phyloP scores from a whole-genome alignment of 1,140 invertebrate species.

The Conopomorpha cramerella region DNA sequence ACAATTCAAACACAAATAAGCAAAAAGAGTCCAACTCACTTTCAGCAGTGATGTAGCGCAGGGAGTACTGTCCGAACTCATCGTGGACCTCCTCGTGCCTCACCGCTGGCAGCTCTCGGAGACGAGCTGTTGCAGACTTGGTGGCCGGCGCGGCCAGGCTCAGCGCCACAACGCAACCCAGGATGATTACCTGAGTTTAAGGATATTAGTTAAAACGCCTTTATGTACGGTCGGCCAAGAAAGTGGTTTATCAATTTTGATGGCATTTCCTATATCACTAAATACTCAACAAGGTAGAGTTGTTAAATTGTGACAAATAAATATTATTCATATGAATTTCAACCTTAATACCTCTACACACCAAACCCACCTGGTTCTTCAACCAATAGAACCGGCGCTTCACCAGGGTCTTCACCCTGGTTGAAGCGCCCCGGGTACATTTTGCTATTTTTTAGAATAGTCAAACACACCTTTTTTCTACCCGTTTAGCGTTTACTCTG shows the following conservation, averaged over 20 bases:
- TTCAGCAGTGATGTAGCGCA: constrained; percentile 32
- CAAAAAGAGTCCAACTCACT: constrained; percentile 12
- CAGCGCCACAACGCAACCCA: constrained; percentile 6
- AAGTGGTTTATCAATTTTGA: neutral
- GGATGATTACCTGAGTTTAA: constrained; percentile 9
- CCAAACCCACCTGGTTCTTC: neutral
- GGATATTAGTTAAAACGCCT: neutral
- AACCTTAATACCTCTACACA: neutral
- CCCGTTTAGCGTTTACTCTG: too few relatives aligned
- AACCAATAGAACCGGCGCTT: too few relatives aligned
- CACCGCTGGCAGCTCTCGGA: constrained; percentile 13
- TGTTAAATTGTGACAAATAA: too few relatives aligned
- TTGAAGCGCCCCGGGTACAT: too few relatives aligned
- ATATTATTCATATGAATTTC: neutral
- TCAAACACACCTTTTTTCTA: too few relatives aligned
- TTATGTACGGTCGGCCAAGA: neutral
- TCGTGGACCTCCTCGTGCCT: constrained; percentile 29
- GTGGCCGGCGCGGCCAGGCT: constrained; percentile 11
- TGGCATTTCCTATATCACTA: too few relatives aligned
- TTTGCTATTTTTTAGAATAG: too few relatives aligned
- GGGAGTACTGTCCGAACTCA: constrained; percentile 31
- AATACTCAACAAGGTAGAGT: too few relatives aligned
- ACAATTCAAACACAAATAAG: neutral
- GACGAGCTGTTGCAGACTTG: constrained; percentile 1
- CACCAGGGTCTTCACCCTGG: too few relatives aligned